Evolutionary conservation across 1,140 invertebrate species (phyloP).

Genomic region (Phymorhynchus buccinoides): DNA sequence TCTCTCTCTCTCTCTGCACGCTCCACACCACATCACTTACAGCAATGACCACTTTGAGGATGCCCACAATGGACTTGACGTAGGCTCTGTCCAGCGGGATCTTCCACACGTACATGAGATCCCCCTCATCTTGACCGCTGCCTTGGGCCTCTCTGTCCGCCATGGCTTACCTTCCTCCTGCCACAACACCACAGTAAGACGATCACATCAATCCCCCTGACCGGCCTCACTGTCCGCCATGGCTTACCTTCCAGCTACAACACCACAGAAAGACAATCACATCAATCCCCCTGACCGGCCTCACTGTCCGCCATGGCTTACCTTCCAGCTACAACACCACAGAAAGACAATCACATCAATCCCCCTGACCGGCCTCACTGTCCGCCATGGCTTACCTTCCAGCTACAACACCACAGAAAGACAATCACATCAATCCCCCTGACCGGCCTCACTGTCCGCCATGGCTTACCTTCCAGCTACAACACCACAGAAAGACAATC

Average conservation of each 20-base stretch:
- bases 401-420: no score
- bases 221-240: background rate
- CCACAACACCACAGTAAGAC: background rate
- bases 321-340: no score
- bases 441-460: no score
- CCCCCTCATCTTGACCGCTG: background rate
- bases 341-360: no score
- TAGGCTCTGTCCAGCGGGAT: slow-evolving; percentile 41
- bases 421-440: no score
- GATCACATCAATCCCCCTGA: background rate
- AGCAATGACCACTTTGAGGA: slow-evolving; percentile 40
- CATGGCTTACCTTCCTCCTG: background rate
- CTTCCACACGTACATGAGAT: slow-evolving; percentile 44
- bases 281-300: background rate
- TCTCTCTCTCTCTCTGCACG: no score
- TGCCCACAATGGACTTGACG: slow-evolving; percentile 41
- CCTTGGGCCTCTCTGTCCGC: background rate
- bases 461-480: no score
- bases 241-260: background rate
- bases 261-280: background rate
- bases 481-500: no score
- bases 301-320: background rate
- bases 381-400: no score
- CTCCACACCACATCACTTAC: slow-evolving; percentile 41
- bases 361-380: no score